phyloP scores from a whole-genome alignment of 2,113 vertebrate species.

The Marcusenius ussheri region DNA sequence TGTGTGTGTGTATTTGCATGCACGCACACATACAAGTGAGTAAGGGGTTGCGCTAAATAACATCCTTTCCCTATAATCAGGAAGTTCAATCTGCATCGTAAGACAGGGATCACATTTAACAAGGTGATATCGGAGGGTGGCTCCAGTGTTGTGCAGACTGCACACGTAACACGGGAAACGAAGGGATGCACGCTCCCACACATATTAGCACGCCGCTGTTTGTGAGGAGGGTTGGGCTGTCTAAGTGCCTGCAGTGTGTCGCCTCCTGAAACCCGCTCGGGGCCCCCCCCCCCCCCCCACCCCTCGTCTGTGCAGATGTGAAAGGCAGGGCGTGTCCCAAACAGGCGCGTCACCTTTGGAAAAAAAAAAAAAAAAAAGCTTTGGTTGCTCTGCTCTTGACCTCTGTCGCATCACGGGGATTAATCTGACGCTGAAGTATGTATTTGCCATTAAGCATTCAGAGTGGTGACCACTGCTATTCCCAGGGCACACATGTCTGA shows the following conservation, averaged over 20 bases:
- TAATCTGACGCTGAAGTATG: conserved; percentile 28
- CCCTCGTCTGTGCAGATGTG: neutral
- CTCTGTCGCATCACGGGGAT: conserved; percentile 17
- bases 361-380: neutral
- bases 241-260: neutral
- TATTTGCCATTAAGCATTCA: conserved; percentile 24
- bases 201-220: neutral
- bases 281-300: neutral
- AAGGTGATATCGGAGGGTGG: neutral
- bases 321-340: neutral
- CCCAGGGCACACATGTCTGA: neutral
- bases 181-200: neutral
- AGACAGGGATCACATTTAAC: neutral
- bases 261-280: accelerated
- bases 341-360: neutral
- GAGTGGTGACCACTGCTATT: neutral
- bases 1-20: neutral
- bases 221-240: neutral
- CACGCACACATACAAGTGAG: neutral
- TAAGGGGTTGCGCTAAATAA: neutral
- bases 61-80: neutral
- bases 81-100: neutral
- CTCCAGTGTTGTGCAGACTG: neutral
- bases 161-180: neutral
- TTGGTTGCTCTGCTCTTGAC: neutral